A percentile compares a stretch with the other conserved stretches of the same genome.
phyloP scores from a whole-genome alignment of 1,140 invertebrate genomes.

The Pogonognathellus flavescens region DNA sequence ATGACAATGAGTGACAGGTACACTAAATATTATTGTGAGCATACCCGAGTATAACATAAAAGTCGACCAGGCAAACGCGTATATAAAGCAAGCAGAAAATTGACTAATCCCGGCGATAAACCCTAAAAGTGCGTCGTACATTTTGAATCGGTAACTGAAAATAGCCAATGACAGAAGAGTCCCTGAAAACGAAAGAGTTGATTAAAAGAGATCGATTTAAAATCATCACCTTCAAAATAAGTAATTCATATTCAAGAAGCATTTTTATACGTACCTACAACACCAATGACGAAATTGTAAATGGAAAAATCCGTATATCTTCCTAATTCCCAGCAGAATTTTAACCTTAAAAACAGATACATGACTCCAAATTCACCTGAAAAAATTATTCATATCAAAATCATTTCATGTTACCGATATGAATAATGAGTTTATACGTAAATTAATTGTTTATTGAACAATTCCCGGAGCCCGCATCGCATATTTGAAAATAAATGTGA shows the following conservation, averaged over 20 bases:
- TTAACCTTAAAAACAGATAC: conserved; percentile 52
- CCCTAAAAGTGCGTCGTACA: conserved; percentile 39
- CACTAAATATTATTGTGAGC: background rate
- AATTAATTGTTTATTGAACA: no score
- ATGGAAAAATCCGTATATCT: conserved; percentile 50
- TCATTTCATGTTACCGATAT: background rate
- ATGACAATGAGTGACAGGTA: no score
- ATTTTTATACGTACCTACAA: conserved; percentile 33
- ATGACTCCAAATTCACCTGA: conserved; percentile 46
- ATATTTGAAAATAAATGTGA: no score
- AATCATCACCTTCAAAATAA: no score
- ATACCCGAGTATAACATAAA: conserved; percentile 46
- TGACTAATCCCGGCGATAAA: conserved; percentile 48
- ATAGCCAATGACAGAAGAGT: conserved; percentile 39
- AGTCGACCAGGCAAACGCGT: conserved; percentile 44
- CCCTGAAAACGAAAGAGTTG: background rate
- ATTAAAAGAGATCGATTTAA: background rate
- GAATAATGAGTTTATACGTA: background rate
- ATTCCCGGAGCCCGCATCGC: no score
- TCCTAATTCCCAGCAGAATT: conserved; percentile 30
- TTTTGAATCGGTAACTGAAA: conserved; percentile 36
- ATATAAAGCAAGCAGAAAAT: conserved; percentile 49
- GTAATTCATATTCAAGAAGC: background rate
- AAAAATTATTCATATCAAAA: background rate
- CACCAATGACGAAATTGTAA: conserved; percentile 47